Percentiles rank a stretch among this genome's conserved stretches.
Conservation (phyloP, 2,113 vertebrate species). For the Austrofundulus limnaeus region DNA sequence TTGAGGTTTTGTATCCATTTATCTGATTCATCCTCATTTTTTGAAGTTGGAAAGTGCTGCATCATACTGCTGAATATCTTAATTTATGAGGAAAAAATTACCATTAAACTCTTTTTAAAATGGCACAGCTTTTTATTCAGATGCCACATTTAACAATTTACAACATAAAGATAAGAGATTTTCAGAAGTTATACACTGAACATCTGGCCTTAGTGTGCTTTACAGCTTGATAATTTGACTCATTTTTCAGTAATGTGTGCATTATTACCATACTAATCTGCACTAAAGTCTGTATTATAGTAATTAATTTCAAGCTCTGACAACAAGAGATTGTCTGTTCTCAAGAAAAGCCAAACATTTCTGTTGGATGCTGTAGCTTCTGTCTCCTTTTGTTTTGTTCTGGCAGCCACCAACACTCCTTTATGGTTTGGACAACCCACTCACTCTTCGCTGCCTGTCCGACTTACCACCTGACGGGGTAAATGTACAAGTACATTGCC, state of each 20-base stretch:
- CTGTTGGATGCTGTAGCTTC: slow-evolving; percentile 67
- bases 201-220: neutral
- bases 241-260: neutral
- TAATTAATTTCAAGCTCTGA: slow-evolving; percentile 1
- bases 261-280: neutral
- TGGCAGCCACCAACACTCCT: slow-evolving; percentile 80
- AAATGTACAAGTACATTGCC: slow-evolving; percentile 71
- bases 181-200: too few relatives aligned
- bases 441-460: slow-evolving; percentile 78
- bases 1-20: too few relatives aligned
- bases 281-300: neutral
- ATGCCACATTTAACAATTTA: too few relatives aligned
- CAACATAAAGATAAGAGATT: too few relatives aligned
- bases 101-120: too few relatives aligned
- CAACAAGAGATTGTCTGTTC: slow-evolving; percentile 16
- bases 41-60: too few relatives aligned
- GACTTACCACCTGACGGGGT: slow-evolving; percentile 79
- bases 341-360: slow-evolving; percentile 31
- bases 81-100: too few relatives aligned
- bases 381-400: slow-evolving; percentile 70
- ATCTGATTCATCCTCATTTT: too few relatives aligned
- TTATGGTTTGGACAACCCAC: slow-evolving; percentile 80
- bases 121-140: too few relatives aligned
- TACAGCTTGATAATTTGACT: neutral
- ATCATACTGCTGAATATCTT: too few relatives aligned